Evolutionary conservation across 2,797 vertebrate species (phyloP).

Genomic region (Uromys caudimaculatus): DNA sequence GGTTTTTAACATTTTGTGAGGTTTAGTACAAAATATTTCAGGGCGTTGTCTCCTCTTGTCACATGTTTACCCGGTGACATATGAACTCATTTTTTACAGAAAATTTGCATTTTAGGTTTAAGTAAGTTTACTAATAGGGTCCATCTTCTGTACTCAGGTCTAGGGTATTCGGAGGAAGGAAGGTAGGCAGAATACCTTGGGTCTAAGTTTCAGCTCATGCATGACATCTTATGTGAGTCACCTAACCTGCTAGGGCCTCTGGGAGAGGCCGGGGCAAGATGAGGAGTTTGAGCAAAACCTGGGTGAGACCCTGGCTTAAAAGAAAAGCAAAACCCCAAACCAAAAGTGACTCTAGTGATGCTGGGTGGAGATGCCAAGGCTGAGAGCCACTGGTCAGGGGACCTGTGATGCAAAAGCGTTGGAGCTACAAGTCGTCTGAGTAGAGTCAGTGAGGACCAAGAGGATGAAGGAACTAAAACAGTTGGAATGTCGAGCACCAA

Average conservation of each 20-base stretch:
- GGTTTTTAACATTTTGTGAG: constrained; percentile 33
- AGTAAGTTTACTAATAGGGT: neutral
- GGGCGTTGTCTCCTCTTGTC: constrained; percentile 16
- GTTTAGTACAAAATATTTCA: neutral
- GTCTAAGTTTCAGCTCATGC: neutral
- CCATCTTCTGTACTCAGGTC: neutral
- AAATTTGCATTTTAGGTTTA: neutral
- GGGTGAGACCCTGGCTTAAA: neutral
- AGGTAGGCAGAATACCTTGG: neutral
- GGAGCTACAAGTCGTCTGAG: neutral
- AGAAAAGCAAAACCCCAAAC: neutral
- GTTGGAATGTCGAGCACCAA: neutral
- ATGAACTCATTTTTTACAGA: neutral
- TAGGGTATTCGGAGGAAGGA: neutral
- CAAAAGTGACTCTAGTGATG: neutral
- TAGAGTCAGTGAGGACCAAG: neutral
- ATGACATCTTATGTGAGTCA: neutral
- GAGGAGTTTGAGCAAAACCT: neutral
- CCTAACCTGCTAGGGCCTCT: neutral
- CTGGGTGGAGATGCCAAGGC: neutral
- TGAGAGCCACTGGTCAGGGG: neutral
- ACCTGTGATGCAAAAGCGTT: neutral
- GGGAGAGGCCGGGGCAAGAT: neutral
- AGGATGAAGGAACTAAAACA: neutral
- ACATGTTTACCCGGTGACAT: neutral